Percentiles rank a stretch among this genome's conserved stretches.
Conservation (phyloP, 2,113 vertebrate species). For the Rattus norvegicus region DNA sequence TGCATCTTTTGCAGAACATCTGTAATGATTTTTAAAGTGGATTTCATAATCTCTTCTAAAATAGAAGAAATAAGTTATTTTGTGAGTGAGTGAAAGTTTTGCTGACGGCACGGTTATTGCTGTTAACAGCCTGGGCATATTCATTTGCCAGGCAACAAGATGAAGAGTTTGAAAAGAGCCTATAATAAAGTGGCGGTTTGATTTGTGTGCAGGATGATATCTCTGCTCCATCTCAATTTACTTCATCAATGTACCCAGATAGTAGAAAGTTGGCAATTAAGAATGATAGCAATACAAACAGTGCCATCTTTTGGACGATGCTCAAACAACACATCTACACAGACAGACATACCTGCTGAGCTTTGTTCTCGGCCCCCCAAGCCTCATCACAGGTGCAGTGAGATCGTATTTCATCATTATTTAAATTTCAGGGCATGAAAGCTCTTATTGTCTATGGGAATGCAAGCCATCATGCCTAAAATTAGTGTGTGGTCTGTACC, state of each 20-base stretch:
- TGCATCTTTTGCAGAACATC: conserved; percentile 53
- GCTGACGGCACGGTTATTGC: conserved; percentile 64
- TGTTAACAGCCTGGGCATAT: conserved; percentile 64
- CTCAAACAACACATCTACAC: conserved; percentile 68
- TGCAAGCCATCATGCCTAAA: conserved; percentile 8
- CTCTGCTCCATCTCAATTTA: conserved; percentile 73
- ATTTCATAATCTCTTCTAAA: conserved; percentile 50
- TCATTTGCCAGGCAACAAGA: conserved; percentile 64
- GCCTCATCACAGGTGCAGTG: neutral
- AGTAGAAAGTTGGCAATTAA: conserved; percentile 74
- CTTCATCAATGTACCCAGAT: conserved; percentile 69
- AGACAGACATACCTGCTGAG: neutral
- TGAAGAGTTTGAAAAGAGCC: conserved; percentile 74
- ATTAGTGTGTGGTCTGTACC: neutral
- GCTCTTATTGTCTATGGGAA: neutral
- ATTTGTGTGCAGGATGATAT: conserved; percentile 71
- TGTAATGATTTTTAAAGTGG: conserved; percentile 58
- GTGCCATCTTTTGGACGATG: conserved; percentile 87
- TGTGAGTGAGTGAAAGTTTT: conserved; percentile 65
- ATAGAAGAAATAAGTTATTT: conserved; percentile 70
- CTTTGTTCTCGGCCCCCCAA: fast-evolving
- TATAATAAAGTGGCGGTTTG: conserved; percentile 67
- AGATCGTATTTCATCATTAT: neutral
- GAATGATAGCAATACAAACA: conserved; percentile 83
- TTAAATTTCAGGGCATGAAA: neutral